Evolutionary conservation across 2,888 invertebrate species (phyloP), one percentile per base, ranked within the genome.

Genomic region (Melanostoma mellinum): DNA sequence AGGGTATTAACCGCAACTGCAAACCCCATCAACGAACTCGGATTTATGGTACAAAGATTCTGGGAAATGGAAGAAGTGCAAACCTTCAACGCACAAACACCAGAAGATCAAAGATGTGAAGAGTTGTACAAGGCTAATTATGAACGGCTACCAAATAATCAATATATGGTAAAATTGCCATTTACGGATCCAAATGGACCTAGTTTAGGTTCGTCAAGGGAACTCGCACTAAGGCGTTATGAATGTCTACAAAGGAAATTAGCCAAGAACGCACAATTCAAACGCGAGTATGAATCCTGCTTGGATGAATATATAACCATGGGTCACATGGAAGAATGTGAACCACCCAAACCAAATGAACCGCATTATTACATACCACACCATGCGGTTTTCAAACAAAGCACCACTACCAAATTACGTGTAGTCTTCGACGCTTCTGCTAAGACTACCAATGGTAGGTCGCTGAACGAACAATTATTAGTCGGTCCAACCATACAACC

Each of bases 11-110:
- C 6, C n/a, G n/a, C 42, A 8, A 42, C 42, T 42, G n/a, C n/a
- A 42, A 42, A 42, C 6, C 32, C 50, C 32, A 50, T 50, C 50
- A 32, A 50, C 32, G 8, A 30, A 8, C 50, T 50, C 32, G 32
- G 50, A 5, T 30, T 32, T 50, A 30, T 8, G 3, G 3, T 50
- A 3, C 50, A 32, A 9, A 50, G 8, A 50, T 50, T 50, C 9
- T 50, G 50, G 50, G 50, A 50, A 33, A 50, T 50, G 30, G 50
- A 50, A 50, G 50, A 50, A 50, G 50, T 50, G 4, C 50, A 30
- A 50, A 9, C n/a, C 30, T 32, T 32, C 32, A 50, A 50, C 50
- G 33, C 30, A 50, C 32, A 50, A 10, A 50, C 50, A 10, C 50
- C 30, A 10, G 50, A 50, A 50, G 50, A 50, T 3, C 50, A 50